Conservation (phyloP, 2,797 vertebrate species). For the Dendrocincla fuliginosa region DNA sequence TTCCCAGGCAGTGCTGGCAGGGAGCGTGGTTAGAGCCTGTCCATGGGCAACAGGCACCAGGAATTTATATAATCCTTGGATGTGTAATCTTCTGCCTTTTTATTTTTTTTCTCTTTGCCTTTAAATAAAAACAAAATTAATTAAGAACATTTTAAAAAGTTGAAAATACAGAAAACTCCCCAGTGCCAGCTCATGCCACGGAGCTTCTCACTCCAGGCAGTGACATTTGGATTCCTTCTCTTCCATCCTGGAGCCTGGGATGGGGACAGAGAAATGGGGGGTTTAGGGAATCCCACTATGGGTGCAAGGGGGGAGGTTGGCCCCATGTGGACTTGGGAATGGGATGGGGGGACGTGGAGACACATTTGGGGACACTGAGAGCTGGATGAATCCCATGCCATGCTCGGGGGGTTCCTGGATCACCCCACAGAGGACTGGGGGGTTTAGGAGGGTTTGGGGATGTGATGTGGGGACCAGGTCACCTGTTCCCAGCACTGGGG, state of each 20-base stretch:
- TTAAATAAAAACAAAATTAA: not conserved
- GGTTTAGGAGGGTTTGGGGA: too few relatives aligned
- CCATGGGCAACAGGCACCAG: not conserved
- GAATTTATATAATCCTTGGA: not conserved
- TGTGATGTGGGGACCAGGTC: not conserved
- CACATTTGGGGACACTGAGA: rapidly evolving
- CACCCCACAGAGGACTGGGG: rapidly evolving
- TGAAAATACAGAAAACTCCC: too few relatives aligned
- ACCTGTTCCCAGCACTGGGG: not conserved
- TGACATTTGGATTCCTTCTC: not conserved
- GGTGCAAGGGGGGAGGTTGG: not conserved
- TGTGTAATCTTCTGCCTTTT: not conserved
- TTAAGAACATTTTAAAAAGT: not conserved
- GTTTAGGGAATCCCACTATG: not conserved
- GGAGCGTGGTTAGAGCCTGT: not conserved
- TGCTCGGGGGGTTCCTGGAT: not conserved
- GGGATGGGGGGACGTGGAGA: not conserved
- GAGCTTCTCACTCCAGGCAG: conserved; percentile 42
- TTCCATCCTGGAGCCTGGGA: not conserved
- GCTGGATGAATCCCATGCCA: not conserved
- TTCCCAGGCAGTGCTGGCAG: not conserved
- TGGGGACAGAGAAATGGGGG: not conserved
- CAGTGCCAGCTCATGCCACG: not conserved
- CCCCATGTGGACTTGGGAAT: rapidly evolving
- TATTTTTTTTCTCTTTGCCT: rapidly evolving